These are phyloP conservation scores for Vanessa atalanta DNA, from an alignment of 1,140 invertebrate genomes.

Conservation along the genomic window DNA sequence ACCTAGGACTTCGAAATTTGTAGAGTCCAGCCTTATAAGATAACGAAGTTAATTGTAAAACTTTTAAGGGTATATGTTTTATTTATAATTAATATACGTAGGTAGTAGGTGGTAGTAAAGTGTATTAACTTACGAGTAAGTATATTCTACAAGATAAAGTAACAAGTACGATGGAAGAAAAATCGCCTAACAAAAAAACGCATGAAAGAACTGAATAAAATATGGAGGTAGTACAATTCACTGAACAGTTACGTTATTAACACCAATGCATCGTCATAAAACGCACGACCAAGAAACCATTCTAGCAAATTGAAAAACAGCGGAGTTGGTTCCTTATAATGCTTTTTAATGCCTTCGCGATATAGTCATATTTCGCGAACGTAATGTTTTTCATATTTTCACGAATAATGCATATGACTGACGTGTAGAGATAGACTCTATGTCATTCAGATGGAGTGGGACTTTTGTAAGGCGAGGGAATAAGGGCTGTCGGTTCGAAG, in stretches of 20 bases:
- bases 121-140: no score
- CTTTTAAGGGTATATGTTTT: no score
- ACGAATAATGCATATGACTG: neutral
- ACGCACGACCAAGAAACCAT: conserved; percentile 53
- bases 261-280: conserved; percentile 45
- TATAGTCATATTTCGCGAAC: conserved; percentile 45
- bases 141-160: no score
- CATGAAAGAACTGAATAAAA: neutral
- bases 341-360: conserved; percentile 52
- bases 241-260: neutral
- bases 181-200: neutral
- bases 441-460: neutral
- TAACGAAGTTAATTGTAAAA: no score
- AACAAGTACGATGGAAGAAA: no score
- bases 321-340: conserved; percentile 58
- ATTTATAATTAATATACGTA: no score
- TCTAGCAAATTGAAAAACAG: conserved; percentile 76
- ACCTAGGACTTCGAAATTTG: no score
- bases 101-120: no score
- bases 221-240: neutral
- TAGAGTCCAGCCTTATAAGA: no score
- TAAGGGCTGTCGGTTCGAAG: neutral
- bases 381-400: conserved; percentile 67
- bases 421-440: conserved; percentile 4
- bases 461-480: neutral